Evolutionary conservation across 2,888 invertebrate species (phyloP).

Genomic region (Aelia acuminata): DNA sequence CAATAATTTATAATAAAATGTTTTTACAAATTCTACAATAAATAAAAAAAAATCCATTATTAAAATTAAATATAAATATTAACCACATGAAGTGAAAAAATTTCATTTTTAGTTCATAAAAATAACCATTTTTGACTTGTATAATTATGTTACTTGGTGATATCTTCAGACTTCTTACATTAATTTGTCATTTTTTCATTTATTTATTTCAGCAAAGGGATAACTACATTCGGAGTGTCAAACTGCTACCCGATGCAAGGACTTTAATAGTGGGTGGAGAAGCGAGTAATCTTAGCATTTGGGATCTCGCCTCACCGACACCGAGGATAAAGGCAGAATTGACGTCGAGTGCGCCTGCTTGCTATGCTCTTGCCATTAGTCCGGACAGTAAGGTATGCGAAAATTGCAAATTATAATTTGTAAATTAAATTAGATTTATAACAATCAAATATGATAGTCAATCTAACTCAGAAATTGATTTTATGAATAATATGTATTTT

Average conservation of each 20-base stretch:
- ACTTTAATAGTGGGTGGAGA: slow-evolving; percentile 97
- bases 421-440: not conserved
- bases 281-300: slow-evolving; percentile 94
- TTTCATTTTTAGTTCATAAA: no score
- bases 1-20: no score
- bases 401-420: not conserved
- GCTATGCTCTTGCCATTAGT: slow-evolving; percentile 97
- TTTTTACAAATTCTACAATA: no score
- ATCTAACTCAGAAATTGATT: not conserved
- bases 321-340: slow-evolving; percentile 93
- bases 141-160: no score
- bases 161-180: not conserved
- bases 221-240: slow-evolving; percentile 96
- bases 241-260: slow-evolving; percentile 92
- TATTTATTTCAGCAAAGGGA: slow-evolving; percentile 82
- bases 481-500: slow-evolving; percentile 49
- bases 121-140: no score
- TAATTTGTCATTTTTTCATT: not conserved
- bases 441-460: not conserved
- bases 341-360: slow-evolving; percentile 93
- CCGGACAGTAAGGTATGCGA: slow-evolving; percentile 88
- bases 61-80: no score
- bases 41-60: no score
- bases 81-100: no score
- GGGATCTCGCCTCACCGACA: slow-evolving; percentile 93